Conservation (phyloP, 1,140 invertebrate genomes). For the Pomphorhynchus laevis region DNA sequence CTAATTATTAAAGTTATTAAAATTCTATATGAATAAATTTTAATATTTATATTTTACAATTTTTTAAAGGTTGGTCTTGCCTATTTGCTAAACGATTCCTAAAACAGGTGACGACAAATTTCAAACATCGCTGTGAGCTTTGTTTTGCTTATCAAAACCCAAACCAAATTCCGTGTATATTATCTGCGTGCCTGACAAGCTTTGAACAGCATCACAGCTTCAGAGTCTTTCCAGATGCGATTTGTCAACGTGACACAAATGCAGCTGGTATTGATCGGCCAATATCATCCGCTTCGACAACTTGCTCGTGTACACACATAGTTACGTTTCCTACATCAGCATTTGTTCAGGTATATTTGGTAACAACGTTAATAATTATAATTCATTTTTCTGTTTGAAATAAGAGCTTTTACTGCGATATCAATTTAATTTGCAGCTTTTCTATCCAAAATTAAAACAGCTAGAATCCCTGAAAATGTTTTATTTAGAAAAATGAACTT, state of each 20-base stretch:
- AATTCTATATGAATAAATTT: neutral
- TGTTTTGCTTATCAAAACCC: too few relatives aligned
- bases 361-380: neutral
- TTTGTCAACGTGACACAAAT: constrained; percentile 16
- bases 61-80: constrained; percentile 42
- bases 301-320: constrained; percentile 69
- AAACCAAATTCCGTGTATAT: constrained; percentile 48
- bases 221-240: constrained; percentile 51
- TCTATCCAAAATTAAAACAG: too few relatives aligned
- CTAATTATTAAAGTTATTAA: too few relatives aligned
- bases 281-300: constrained; percentile 14
- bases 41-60: neutral
- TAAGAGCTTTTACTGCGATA: too few relatives aligned
- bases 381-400: too few relatives aligned
- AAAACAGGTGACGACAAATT: too few relatives aligned
- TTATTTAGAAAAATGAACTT: too few relatives aligned
- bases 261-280: constrained; percentile 15
- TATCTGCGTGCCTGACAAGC: constrained; percentile 78
- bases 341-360: constrained; percentile 38
- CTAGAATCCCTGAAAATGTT: too few relatives aligned
- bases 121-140: constrained; percentile 52
- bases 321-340: constrained; percentile 89
- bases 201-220: constrained; percentile 66
- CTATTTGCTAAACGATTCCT: too few relatives aligned
- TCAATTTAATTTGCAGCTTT: too few relatives aligned